Conservation (phyloP, 2,113 vertebrate species). For the Aythya baeri region DNA sequence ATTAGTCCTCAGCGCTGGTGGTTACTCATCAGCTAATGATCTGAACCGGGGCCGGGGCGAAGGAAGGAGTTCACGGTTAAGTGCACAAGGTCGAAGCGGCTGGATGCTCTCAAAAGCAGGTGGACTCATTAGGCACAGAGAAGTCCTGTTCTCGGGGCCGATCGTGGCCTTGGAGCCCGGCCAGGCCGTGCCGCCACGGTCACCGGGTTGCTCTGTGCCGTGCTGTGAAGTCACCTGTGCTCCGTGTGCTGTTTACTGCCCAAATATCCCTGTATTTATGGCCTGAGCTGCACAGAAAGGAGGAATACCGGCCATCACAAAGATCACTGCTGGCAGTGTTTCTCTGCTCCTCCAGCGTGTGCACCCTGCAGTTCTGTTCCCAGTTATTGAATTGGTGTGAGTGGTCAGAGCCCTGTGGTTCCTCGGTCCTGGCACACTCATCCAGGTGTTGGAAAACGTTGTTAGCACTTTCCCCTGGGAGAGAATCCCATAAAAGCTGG, state of each 20-base stretch:
- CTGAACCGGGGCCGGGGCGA: background rate
- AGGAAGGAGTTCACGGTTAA: background rate
- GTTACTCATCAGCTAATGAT: slow-evolving; percentile 45
- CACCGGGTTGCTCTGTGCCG: background rate
- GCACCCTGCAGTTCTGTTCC: background rate
- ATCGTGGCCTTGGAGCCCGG: background rate
- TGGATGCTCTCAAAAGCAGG: slow-evolving; percentile 1
- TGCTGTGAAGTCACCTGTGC: background rate
- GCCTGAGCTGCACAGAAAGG: background rate
- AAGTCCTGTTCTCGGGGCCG: background rate
- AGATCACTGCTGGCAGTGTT: background rate
- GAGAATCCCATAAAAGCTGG: background rate
- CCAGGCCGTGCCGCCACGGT: background rate
- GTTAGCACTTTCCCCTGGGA: background rate
- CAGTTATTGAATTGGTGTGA: background rate
- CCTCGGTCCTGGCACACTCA: background rate
- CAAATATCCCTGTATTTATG: background rate
- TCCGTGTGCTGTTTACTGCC: background rate
- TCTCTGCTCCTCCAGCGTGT: background rate
- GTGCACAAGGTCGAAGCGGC: slow-evolving; percentile 22
- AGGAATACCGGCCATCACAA: background rate
- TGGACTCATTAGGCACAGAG: background rate
- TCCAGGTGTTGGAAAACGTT: background rate
- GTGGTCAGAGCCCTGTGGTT: background rate
- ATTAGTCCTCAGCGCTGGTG: background rate